Base-by-base conservation (phyloP, 2,797 vertebrate species). In the Paedocypris micromegethes region DNA sequence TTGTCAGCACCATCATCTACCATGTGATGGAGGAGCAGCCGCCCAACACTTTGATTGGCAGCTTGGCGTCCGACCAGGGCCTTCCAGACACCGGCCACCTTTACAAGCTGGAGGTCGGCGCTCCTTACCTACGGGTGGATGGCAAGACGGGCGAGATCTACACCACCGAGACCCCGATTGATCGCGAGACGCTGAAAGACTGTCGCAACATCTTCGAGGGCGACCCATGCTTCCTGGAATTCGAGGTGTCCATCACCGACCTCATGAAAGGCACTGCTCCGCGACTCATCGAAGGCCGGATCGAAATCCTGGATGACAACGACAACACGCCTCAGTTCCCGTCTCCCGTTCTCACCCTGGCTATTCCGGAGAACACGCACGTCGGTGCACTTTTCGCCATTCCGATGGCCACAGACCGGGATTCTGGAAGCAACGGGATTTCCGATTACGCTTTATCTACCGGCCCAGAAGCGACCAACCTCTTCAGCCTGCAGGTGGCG, bases 241-340 rank as follows among this genome's bases (percentile, higher is more conserved):
- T 99, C 0, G 96, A 98, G 79, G 94, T 99, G 69, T 98, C 96
- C 38, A 97, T 99, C 81, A 98, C 96, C 0, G 93, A 98, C 83
- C 90, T 98, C 63, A 86, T 92, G 51, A 87, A 90, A 70, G 93
- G 85, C 6, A 88, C 84, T 3, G 89, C 91, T 8, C 93, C 95
- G 0, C 89, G 95, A 63, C 87, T 99, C 8, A 90, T 99, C 0
- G 95, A 99, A 75, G 97, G 96, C n/a, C 91, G 93, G 79, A 96
- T 99, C 5, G 93, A 96, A 77, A 92, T 99, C 50, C 81, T 90
- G 49, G 97, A 99, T 78, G 93, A 98, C 79, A 99, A 99, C 0
- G 97, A 99, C 88, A 98, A 98, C 88, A 97, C 95, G 0, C 97
- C 97, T 0, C 97, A 97, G 86, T 99, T 99, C 44, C 83, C 92